A percentile compares a stretch with the other conserved stretches of the same genome.
Conservation (phyloP, 2,797 vertebrate genomes). For the Mus caroli region DNA sequence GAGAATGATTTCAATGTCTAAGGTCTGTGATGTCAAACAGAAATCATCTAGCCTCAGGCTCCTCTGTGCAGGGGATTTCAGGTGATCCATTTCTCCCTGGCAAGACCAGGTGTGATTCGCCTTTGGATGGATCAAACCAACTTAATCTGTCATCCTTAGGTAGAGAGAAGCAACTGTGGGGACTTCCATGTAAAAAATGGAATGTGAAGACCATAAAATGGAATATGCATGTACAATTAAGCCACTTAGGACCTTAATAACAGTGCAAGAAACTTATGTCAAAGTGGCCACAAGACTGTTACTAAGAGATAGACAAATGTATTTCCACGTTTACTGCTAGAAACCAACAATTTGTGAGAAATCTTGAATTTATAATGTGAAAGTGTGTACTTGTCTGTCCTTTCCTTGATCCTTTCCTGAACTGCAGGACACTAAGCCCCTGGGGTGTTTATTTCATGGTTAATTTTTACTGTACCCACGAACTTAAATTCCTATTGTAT, state of each 20-base stretch:
- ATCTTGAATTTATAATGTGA: conserved; percentile 80
- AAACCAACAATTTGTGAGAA: conserved; percentile 90
- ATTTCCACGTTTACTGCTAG: conserved; percentile 93
- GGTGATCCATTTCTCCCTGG: neutral
- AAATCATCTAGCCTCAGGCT: neutral
- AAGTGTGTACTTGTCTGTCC: conserved; percentile 60
- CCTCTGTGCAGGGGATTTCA: neutral
- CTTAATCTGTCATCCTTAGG: neutral
- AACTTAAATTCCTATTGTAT: conserved; percentile 57
- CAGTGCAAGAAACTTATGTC: conserved; percentile 79
- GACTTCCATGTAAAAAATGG: conserved; percentile 14
- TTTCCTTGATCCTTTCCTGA: conserved; percentile 68
- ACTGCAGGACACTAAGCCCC: conserved; percentile 53
- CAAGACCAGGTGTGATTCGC: neutral
- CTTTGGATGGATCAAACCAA: conserved; percentile 9
- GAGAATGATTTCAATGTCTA: too few relatives aligned
- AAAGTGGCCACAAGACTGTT: conserved; percentile 83
- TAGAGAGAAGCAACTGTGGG: conserved; percentile 9
- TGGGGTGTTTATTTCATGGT: conserved; percentile 57
- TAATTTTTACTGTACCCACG: conserved; percentile 68
- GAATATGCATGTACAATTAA: conserved; percentile 75
- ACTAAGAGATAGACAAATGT: conserved; percentile 92
- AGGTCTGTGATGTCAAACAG: too few relatives aligned
- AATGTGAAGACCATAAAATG: conserved; percentile 50
- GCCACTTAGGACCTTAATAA: conserved; percentile 72